Base-by-base conservation (phyloP, 2,113 vertebrate genomes). In the Pteruthius melanotis region DNA sequence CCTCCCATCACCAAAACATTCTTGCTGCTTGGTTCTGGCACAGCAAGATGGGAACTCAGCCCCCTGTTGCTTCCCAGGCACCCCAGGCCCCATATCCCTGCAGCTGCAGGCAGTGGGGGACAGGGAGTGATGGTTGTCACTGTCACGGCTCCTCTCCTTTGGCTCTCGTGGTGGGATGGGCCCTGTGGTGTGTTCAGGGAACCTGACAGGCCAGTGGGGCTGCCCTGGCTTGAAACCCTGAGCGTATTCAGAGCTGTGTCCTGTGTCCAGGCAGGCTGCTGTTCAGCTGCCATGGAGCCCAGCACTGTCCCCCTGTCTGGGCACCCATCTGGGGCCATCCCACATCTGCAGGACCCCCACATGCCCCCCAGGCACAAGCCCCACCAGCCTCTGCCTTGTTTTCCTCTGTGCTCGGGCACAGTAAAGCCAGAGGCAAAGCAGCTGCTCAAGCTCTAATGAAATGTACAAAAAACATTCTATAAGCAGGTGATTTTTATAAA, bases 181-280 rank as follows among this genome's bases (percentile, higher is more conserved):
- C 57, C 35, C 52, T 2, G 6, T 26, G 14, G 21, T 15, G 28
- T 49, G 52, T 39, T 30, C 0, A 2, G 6, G 53, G 19, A 72
- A 30, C 2, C 2, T 1, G 2, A 24, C 15, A 22, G 63, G 11
- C 0, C 15, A 31, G 33, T 0, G 11, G 13, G 20, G 11, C 68
- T 82, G 50, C 40, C 47, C 31, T 28, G 44, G 11, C 47, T 45
- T 0, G 0, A 15, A 52, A 31, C 33, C 20, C 12, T 21, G 23
- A 3, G 33, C 2, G 0, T 2, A 3, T 11, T 59, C 7, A 10
- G 49, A 40, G 64, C 69, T 0, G 1, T 30, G 54, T 64, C 28
- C 59, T 24, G 5, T 28, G 26, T 30, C 61, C 6, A 1, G 31
- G 24, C 37, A 37, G 30, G 26, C 60, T 65, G 21, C 33, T 40